Evolutionary conservation across 2,888 invertebrate genomes (phyloP), one percentile per base, ranked within the genome.

Genomic region (Napeogenes inachia): DNA sequence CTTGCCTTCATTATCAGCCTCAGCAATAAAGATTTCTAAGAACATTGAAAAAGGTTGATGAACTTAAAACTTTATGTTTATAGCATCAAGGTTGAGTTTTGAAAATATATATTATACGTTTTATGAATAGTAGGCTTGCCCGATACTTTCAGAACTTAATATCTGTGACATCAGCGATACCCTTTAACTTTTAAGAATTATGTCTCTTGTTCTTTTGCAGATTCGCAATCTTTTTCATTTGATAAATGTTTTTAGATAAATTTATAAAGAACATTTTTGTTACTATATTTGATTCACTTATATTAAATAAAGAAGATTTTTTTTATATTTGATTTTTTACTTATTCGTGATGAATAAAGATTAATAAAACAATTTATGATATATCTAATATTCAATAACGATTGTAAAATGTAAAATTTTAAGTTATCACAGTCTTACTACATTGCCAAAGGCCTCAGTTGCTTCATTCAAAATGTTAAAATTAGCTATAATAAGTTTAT

Each of bases 21-120:
- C 68, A 62, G 77, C 78, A 78, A 76, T 80, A 83, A 82, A 81
- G 76, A 12, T 80, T 78, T 74, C 45, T 56, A 47, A 55, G 62
- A 62, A 64, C 57, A n/a, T n/a, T 30, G 50, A 2, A 12, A 12
- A 10, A 50, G 21, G 50, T 21, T 50, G 5, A 4, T 50, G 10
- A 30, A 50, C 12, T 50, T 50, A 50, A 50, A 21, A 30, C 45
- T 59, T 54, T 54, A 59, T 54, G 10, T 13, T 61, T 45, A 50
- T 8, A 32, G 53, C 50, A 66, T 55, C 13, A 13, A 53, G 30
- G 50, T 45, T 45, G n/a, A 55, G 42, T 45, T 21, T 63, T 54
- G 12, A 21, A 13, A 62, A 62, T 63, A 64, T 57, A 67, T 65
- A 61, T 63, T 65, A 71, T 73, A 66, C 63, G 72, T 78, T 79